These are phyloP conservation scores for Gouania willdenowi DNA, from an alignment of 2,797 vertebrate species.

Conservation along the genomic window DNA sequence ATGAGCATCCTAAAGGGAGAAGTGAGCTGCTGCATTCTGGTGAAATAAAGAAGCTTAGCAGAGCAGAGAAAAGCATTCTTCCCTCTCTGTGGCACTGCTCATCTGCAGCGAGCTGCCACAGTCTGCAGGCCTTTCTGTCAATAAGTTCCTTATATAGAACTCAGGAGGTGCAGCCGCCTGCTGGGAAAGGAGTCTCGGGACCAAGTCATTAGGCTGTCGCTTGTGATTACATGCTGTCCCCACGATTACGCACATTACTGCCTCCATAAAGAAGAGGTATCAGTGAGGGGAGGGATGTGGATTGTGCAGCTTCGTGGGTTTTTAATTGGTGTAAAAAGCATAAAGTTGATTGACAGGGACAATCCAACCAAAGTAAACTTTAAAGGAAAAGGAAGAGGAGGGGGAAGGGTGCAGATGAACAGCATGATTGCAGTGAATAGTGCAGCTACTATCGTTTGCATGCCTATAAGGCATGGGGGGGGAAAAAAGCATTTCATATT, in stretches of 20 bases:
- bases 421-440: slow-evolving; percentile 19
- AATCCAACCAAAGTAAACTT: slow-evolving; percentile 31
- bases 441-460: slow-evolving; percentile 17
- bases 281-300: slow-evolving; percentile 36
- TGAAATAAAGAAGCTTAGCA: slow-evolving; percentile 44
- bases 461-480: slow-evolving; percentile 18
- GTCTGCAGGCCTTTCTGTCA: slow-evolving; percentile 47
- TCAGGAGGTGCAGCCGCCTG: slow-evolving; percentile 38
- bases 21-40: slow-evolving; percentile 39
- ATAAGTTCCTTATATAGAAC: slow-evolving; percentile 67
- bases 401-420: too few species aligned
- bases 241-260: slow-evolving; percentile 62
- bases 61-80: slow-evolving; percentile 44
- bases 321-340: slow-evolving; percentile 49
- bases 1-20: slow-evolving; percentile 29
- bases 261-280: slow-evolving; percentile 52
- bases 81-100: slow-evolving; percentile 38
- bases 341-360: slow-evolving; percentile 35
- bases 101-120: slow-evolving; percentile 43
- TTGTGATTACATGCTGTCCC: slow-evolving; percentile 72
- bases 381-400: not conserved
- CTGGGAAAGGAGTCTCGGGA: slow-evolving; percentile 57
- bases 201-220: slow-evolving; percentile 73
- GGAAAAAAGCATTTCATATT: slow-evolving; percentile 53
- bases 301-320: slow-evolving; percentile 19